Evolutionary conservation across 30 jellyfish, hydroid and myxozoan species (phyloP), one percentile per base, ranked within the genome.

Genomic region (Chrysaora quinquecirrha): DNA sequence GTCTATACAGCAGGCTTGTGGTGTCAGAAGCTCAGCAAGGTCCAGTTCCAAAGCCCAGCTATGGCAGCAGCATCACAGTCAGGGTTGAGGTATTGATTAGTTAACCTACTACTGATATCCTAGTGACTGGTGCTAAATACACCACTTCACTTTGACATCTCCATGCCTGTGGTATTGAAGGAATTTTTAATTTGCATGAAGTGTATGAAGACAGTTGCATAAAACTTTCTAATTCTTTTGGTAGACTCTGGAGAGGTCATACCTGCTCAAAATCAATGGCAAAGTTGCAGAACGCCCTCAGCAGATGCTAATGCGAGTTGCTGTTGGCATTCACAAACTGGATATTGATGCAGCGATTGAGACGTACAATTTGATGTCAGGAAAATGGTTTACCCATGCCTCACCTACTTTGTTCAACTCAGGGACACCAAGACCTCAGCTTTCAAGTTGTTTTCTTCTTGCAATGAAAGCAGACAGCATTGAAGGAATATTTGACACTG

Each of bases 351-450:
- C 96, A 30, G 99, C 97, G 1, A 86, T 95, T 58, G 97, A 89
- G 60, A 95, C 99, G 21, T 95, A 95, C 80, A 90, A 95, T 50
- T 71, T 88, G 71, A 80, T 95, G 98, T 95, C 99, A 0, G 98
- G 85, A 38, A 85, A 75, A 30, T 95, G 98, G 98, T 95, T 89
- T 85, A 95, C 99, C 0, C 99, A 95, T 77, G 99, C 99, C 63
- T 89, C 99, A 4, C 99, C 99, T 20, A 95, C 99, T 0, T 69
- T 95, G 84, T 95, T 95, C 89, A 95, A 95, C 69, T 86, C 99
- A 49, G 99, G 99, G 22, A 89, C 99, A 0, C 97, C 97, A 0
- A 84, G 99, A 18, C 98, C 98, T 1, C 99, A 95, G 74, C 82
- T 95, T 71, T 89, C 99, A 23, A 95, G 99, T 64, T 95, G 99